Evolutionary conservation across 2,797 vertebrate species (phyloP).

Genomic region (Periparus ater): DNA sequence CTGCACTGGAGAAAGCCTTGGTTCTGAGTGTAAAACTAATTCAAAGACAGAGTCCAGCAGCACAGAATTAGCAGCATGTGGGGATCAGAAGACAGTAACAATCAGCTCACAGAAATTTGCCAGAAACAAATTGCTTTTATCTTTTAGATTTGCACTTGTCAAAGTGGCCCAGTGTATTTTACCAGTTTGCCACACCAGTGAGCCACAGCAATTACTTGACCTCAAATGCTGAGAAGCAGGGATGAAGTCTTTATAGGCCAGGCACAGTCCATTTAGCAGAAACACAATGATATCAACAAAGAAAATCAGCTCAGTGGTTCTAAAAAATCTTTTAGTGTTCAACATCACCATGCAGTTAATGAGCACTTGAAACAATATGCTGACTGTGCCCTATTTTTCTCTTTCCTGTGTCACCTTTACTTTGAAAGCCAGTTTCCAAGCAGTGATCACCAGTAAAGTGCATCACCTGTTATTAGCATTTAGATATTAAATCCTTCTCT

Average conservation of each 20-base stretch:
- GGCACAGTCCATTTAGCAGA: background rate
- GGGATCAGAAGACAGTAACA: background rate
- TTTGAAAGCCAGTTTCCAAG: slow-evolving; percentile 1
- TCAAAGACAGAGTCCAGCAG: background rate
- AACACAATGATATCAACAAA: background rate
- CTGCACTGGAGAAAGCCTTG: background rate
- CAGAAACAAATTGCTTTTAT: background rate
- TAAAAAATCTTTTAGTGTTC: background rate
- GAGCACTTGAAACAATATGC: background rate
- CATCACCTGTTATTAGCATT: background rate
- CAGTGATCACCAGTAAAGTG: background rate
- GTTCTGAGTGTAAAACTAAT: background rate
- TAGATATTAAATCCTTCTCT: slow-evolving; percentile 17
- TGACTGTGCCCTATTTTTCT: background rate
- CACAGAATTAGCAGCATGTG: background rate
- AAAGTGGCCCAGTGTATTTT: background rate
- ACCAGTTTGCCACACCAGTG: background rate
- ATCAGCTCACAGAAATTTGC: background rate
- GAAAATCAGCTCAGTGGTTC: background rate
- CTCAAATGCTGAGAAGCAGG: background rate
- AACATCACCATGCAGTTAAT: background rate
- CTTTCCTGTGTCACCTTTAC: background rate
- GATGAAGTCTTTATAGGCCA: background rate
- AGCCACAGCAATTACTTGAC: background rate
- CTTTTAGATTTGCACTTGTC: background rate